Evolutionary conservation across 2,888 invertebrate species (phyloP).

Genomic region (Theodoxus fluviatilis): DNA sequence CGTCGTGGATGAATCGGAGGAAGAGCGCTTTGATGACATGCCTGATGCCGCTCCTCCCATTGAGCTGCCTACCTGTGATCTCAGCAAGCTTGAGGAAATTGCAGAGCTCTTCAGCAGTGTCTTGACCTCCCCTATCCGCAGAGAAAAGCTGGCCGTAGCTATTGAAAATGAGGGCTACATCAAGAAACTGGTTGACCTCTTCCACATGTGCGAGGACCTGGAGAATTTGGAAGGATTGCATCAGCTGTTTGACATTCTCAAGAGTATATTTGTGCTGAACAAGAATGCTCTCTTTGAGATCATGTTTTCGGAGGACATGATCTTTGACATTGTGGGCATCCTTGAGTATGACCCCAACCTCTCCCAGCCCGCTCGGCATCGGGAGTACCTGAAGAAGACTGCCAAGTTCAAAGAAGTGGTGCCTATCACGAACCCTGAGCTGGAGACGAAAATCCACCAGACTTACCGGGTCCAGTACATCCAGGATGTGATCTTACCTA

Average conservation of each 20-base stretch:
- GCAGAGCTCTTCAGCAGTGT: conserved; percentile 73
- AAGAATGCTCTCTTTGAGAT: conserved; percentile 96
- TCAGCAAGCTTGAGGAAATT: conserved; percentile 91
- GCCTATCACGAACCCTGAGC: conserved; percentile 91
- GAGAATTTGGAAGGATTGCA: conserved; percentile 90
- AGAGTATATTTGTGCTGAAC: conserved; percentile 97
- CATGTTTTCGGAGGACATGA: conserved; percentile 93
- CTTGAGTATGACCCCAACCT: conserved; percentile 92
- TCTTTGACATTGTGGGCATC: conserved; percentile 91
- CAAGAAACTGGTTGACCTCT: conserved; percentile 89
- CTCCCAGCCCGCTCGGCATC: conserved; percentile 73
- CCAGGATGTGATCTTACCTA: conserved; percentile 94
- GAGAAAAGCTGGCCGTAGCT: conserved; percentile 92
- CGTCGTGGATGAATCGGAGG: conserved; percentile 68
- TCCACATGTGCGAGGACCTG: conserved; percentile 96
- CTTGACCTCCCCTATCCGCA: conserved; percentile 85
- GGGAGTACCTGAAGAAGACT: conserved; percentile 92
- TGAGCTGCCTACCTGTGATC: conserved; percentile 93
- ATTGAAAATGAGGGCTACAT: conserved; percentile 95
- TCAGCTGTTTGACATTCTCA: conserved; percentile 95
- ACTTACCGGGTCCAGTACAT: conserved; percentile 99
- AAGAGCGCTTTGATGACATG: conserved; percentile 96
- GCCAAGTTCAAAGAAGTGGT: conserved; percentile 78
- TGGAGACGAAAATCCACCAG: conserved; percentile 98
- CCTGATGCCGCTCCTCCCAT: conserved; percentile 92